Percentiles rank a stretch among this genome's conserved stretches.
Evolutionary conservation across 2,113 vertebrate species (phyloP).

Genomic region (Gracilinanus agilis): DNA sequence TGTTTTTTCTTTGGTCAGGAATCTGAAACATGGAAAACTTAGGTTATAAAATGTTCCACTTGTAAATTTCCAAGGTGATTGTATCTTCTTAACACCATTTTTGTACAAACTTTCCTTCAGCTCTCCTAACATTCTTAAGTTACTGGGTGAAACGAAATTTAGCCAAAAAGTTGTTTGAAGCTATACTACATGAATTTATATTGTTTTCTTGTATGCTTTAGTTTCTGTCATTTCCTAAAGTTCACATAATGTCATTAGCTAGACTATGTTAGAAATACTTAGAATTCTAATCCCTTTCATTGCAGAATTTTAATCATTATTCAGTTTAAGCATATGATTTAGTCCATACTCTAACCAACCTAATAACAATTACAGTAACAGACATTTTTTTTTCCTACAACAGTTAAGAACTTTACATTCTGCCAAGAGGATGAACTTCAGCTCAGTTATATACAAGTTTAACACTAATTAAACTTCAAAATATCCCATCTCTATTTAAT

Average conservation of each 20-base stretch:
- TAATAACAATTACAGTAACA: conserved; percentile 18
- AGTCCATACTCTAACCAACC: background rate
- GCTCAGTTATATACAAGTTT: conserved; percentile 28
- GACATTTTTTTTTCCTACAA: background rate
- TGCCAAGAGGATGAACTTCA: conserved; percentile 36
- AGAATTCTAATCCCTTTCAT: conserved; percentile 15
- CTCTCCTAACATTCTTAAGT: background rate
- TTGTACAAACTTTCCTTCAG: too few species aligned
- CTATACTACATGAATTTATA: conserved; percentile 7
- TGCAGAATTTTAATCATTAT: background rate
- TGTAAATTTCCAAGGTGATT: too few species aligned
- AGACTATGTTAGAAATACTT: background rate
- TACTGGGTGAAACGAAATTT: background rate
- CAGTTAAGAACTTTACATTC: conserved; percentile 48
- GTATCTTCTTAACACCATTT: too few species aligned
- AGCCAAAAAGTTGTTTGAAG: background rate
- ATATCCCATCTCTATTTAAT: conserved; percentile 12
- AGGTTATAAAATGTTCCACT: too few species aligned
- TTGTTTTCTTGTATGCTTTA: background rate
- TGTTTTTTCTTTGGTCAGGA: too few species aligned
- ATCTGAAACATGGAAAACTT: too few species aligned
- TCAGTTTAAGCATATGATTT: conserved; percentile 27
- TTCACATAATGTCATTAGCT: background rate
- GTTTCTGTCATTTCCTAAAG: background rate
- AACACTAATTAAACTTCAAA: conserved; percentile 55